Percentiles rank a stretch among this genome's conserved stretches.
phyloP scores from a whole-genome alignment of 1,140 invertebrate genomes.

The Brachystomella parvula region DNA sequence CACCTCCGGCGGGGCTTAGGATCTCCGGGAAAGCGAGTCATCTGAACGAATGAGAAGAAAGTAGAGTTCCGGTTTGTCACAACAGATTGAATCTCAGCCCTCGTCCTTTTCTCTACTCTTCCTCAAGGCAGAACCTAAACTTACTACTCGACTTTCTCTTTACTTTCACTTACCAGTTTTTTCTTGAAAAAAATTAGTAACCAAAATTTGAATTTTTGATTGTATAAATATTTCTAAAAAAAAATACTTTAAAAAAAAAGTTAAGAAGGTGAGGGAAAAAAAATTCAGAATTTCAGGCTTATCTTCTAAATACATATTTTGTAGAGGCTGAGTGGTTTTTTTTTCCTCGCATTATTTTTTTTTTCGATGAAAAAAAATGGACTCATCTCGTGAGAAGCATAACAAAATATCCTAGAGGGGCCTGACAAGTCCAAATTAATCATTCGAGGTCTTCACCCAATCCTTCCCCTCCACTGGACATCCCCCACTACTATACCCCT shows the following conservation, averaged over 20 bases:
- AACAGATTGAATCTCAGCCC: slow-evolving; percentile 30
- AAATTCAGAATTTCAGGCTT: too few species aligned
- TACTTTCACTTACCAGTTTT: not conserved
- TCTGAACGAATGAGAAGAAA: slow-evolving; percentile 36
- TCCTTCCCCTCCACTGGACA: not conserved
- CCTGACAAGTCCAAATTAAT: not conserved
- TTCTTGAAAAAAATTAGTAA: not conserved
- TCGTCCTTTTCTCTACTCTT: not conserved
- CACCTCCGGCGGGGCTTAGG: not conserved
- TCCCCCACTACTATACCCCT: not conserved
- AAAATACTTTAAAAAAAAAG: too few species aligned
- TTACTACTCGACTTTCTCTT: not conserved
- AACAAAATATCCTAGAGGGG: not conserved
- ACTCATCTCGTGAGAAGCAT: not conserved
- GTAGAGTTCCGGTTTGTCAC: slow-evolving; percentile 33
- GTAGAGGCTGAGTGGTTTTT: too few species aligned
- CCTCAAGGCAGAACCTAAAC: not conserved
- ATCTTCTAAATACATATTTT: too few species aligned
- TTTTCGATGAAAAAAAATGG: not conserved
- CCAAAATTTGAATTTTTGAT: too few species aligned
- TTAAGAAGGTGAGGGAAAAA: too few species aligned
- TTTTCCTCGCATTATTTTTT: not conserved
- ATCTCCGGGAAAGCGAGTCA: slow-evolving; percentile 29
- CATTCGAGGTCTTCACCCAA: not conserved
- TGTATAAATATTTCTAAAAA: too few species aligned